Conservation (phyloP, 2,888 invertebrate genomes). For the Oxyteleia sp. region DNA sequence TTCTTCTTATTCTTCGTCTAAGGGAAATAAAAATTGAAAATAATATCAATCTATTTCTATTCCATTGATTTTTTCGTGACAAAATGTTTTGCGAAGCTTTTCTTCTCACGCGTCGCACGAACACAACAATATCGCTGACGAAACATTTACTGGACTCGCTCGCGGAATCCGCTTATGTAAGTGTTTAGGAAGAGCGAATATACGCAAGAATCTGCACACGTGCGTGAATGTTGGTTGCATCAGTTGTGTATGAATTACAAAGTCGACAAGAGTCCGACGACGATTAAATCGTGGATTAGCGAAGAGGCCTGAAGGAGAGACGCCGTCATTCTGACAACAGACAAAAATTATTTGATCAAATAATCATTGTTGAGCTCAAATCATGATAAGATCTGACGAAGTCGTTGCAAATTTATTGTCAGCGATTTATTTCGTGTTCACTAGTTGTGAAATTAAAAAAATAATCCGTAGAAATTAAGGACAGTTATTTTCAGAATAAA, state of each 20-base stretch:
- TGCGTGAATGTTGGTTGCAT: constrained; percentile 30
- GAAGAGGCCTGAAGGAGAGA: constrained; percentile 1
- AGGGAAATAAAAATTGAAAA: too few species aligned
- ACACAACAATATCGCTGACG: too few species aligned
- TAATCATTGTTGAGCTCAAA: not conserved
- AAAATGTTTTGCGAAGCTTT: not conserved
- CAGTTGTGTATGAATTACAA: constrained; percentile 44
- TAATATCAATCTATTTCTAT: too few species aligned
- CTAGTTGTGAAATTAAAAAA: too few species aligned
- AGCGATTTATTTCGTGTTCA: too few species aligned
- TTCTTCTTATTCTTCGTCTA: too few species aligned
- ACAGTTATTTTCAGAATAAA: too few species aligned
- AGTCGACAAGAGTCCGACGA: constrained; percentile 22
- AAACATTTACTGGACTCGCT: too few species aligned
- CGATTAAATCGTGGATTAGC: constrained; percentile 31
- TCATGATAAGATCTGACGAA: not conserved
- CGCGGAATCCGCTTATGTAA: constrained; percentile 22
- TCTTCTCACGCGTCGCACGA: too few species aligned
- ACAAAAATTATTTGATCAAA: constrained; percentile 24
- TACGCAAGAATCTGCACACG: constrained; percentile 34
- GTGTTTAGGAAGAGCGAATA: constrained; percentile 37
- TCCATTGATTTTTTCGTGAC: too few species aligned
- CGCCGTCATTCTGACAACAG: constrained; percentile 1
- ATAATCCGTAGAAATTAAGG: too few species aligned
- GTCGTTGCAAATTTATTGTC: not conserved